Conservation (phyloP, 2,888 invertebrate species). For the Drosophila emarginata region DNA sequence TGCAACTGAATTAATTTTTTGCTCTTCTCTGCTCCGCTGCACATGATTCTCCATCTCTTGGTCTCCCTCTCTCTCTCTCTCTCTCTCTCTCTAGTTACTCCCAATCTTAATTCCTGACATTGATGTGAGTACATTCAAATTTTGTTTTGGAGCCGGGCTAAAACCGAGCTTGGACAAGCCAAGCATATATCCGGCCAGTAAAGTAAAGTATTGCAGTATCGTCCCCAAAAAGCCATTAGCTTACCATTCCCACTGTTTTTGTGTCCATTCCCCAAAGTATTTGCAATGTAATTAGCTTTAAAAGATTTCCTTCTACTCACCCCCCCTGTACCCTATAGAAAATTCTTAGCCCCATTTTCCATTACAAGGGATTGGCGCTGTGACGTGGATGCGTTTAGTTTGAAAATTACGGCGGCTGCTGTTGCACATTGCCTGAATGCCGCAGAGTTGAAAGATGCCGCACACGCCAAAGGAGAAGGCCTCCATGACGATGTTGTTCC, state of each 20-base stretch:
- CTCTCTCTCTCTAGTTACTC: slow-evolving; percentile 37
- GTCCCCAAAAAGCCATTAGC: slow-evolving; percentile 46
- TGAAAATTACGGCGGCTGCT: slow-evolving; percentile 42
- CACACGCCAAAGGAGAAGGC: slow-evolving; percentile 47
- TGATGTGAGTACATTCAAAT: slow-evolving; percentile 66
- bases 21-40: slow-evolving; percentile 59
- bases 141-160: slow-evolving; percentile 56
- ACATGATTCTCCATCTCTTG: slow-evolving; percentile 34
- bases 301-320: slow-evolving; percentile 16
- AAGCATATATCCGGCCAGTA: slow-evolving; percentile 72
- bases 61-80: background rate
- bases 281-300: slow-evolving; percentile 64
- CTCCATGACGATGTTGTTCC: slow-evolving; percentile 12
- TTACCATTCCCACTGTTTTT: slow-evolving; percentile 60
- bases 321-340: slow-evolving; percentile 30
- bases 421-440: slow-evolving; percentile 62
- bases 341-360: slow-evolving; percentile 40
- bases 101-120: slow-evolving; percentile 51
- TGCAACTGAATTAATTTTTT: slow-evolving; percentile 63
- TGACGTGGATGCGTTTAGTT: too few relatives aligned
- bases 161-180: slow-evolving; percentile 58
- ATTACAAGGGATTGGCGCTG: slow-evolving; percentile 26
- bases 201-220: slow-evolving; percentile 23
- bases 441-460: slow-evolving; percentile 75
- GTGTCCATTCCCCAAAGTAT: slow-evolving; percentile 64